phyloP scores from a whole-genome alignment of 2,888 invertebrate genomes.

The Sarcophaga rosellei region DNA sequence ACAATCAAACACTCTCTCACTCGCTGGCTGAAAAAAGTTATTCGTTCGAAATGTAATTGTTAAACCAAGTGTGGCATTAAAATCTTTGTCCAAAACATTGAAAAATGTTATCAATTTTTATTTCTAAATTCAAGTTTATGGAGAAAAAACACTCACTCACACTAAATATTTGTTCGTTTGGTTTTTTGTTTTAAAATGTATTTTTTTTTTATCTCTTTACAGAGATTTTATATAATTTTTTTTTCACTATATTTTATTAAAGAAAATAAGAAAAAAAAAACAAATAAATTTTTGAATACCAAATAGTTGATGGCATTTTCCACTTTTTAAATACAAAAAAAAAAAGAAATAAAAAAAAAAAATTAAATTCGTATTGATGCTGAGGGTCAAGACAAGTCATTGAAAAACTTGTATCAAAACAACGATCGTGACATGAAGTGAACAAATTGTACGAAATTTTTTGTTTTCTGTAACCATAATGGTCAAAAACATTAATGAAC shows the following conservation, averaged over 20 bases:
- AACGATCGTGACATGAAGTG: slow-evolving; percentile 41
- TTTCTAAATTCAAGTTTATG: slow-evolving; percentile 53
- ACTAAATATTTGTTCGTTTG: slow-evolving; percentile 10
- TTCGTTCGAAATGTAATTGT: slow-evolving; percentile 10
- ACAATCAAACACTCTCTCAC: not conserved
- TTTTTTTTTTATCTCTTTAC: not conserved
- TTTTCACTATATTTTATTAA: not conserved
- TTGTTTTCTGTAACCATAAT: not conserved
- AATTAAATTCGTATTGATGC: slow-evolving; percentile 38
- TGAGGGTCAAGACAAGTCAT: slow-evolving; percentile 68
- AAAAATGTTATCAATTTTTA: slow-evolving; percentile 2
- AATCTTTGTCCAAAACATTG: not conserved
- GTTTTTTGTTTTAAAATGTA: not conserved
- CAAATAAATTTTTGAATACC: slow-evolving; percentile 23
- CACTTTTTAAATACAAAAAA: slow-evolving; percentile 22
- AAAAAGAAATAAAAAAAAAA: not conserved
- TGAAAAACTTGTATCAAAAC: slow-evolving; percentile 54
- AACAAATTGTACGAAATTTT: slow-evolving; percentile 35
- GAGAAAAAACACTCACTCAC: slow-evolving; percentile 1
- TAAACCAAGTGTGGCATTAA: slow-evolving; percentile 20
- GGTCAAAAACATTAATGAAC: slow-evolving; percentile 40
- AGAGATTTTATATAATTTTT: not conserved
- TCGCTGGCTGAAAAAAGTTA: not conserved
- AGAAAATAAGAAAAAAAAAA: not conserved
- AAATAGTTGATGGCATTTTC: slow-evolving; percentile 22